These are phyloP conservation scores for Stramonita haemastoma DNA, from an alignment of 2,888 invertebrate genomes.

Conservation along the genomic window DNA sequence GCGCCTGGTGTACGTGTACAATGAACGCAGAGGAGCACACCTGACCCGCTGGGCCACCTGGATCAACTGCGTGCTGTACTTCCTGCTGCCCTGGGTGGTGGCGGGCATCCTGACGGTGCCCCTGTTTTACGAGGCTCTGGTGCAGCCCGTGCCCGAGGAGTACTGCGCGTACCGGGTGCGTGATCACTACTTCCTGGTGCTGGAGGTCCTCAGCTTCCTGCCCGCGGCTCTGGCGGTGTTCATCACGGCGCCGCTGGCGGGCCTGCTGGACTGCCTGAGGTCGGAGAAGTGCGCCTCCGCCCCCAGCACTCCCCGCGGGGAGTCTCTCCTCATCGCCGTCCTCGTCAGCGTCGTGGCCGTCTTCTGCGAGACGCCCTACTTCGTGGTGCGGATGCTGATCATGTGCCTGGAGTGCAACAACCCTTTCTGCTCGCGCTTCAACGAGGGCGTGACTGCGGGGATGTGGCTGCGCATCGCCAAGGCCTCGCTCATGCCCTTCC, in stretches of 20 bases:
- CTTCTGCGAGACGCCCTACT: slow-evolving; percentile 52
- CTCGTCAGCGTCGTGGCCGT: slow-evolving; percentile 50
- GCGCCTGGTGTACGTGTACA: slow-evolving; percentile 51
- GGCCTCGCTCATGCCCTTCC: slow-evolving; percentile 50
- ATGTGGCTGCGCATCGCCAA: slow-evolving; percentile 53
- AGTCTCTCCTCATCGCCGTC: slow-evolving; percentile 48
- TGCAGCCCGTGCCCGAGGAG: slow-evolving; percentile 36
- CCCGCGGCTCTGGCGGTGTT: slow-evolving; percentile 50
- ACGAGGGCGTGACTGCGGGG: slow-evolving; percentile 48
- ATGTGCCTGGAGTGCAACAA: slow-evolving; percentile 52
- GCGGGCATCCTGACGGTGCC: slow-evolving; percentile 46
- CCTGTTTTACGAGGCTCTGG: slow-evolving; percentile 42
- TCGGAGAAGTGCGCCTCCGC: slow-evolving; percentile 46
- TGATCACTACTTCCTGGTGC: slow-evolving; percentile 44
- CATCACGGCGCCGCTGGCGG: slow-evolving; percentile 48
- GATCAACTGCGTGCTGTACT: slow-evolving; percentile 42
- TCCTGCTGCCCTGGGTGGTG: slow-evolving; percentile 50
- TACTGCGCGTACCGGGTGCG: slow-evolving; percentile 47
- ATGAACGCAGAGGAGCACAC: slow-evolving; percentile 43
- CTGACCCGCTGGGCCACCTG: slow-evolving; percentile 40
- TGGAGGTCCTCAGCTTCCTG: slow-evolving; percentile 48
- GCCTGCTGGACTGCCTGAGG: slow-evolving; percentile 51
- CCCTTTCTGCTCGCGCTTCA: slow-evolving; percentile 50
- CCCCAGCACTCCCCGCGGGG: slow-evolving; percentile 49
- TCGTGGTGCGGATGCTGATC: slow-evolving; percentile 50